phyloP scores from a whole-genome alignment of 2,888 invertebrate genomes.

The Dexiosoma caninum region DNA sequence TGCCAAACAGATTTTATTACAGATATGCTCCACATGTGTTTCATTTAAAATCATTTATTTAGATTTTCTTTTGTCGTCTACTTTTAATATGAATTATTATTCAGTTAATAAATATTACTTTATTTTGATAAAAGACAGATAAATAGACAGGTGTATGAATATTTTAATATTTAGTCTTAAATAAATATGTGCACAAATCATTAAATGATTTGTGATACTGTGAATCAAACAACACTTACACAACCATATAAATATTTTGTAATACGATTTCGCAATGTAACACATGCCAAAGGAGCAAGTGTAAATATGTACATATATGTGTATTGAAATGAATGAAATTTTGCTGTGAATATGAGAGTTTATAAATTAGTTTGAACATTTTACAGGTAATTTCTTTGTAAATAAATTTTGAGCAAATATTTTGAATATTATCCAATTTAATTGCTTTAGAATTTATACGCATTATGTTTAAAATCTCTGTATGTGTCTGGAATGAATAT shows the following conservation, averaged over 20 bases:
- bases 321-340: neutral
- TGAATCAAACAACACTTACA: neutral
- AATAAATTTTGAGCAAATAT: conserved; percentile 20
- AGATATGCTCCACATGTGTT: conserved; percentile 17
- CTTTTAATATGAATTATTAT: conserved; percentile 17
- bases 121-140: neutral
- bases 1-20: conserved; percentile 39
- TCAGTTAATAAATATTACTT: neutral
- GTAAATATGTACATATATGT: neutral
- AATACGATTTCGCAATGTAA: neutral
- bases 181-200: conserved; percentile 46
- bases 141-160: conserved; percentile 37
- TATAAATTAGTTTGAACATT: conserved; percentile 8
- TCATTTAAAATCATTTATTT: conserved; percentile 43
- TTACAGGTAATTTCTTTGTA: conserved; percentile 16
- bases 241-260: neutral
- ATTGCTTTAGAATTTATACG: conserved; percentile 30
- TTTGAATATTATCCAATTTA: conserved; percentile 23
- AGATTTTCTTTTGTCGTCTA: neutral
- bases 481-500: neutral
- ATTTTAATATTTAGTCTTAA: conserved; percentile 38
- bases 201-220: conserved; percentile 31
- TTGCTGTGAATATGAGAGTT: neutral
- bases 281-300: neutral
- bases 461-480: conserved; percentile 1